Evolutionary conservation across 1,140 invertebrate genomes (phyloP).

Genomic region (Mya arenaria): DNA sequence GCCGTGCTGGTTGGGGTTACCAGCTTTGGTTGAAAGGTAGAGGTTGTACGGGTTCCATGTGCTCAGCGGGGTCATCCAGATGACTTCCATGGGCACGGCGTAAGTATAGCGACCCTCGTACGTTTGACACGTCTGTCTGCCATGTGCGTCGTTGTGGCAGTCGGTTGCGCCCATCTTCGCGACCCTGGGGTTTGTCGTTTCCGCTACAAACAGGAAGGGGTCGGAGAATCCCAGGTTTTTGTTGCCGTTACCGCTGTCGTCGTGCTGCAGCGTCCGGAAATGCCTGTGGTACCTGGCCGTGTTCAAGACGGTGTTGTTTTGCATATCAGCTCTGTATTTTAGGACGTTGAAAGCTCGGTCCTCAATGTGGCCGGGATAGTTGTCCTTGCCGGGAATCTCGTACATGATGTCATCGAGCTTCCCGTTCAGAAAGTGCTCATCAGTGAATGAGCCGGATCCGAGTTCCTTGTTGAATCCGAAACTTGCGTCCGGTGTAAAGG

Average conservation of each 20-base stretch:
- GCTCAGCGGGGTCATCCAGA: slow-evolving; percentile 72
- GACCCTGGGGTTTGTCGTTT: slow-evolving; percentile 65
- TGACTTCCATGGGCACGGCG: slow-evolving; percentile 72
- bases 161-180: slow-evolving; percentile 26
- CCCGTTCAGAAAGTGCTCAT: slow-evolving; percentile 27
- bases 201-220: slow-evolving; percentile 66
- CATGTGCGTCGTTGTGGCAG: slow-evolving; percentile 23
- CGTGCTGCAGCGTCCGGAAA: slow-evolving; percentile 57
- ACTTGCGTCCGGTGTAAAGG: slow-evolving; percentile 26
- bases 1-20: slow-evolving; percentile 1
- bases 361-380: slow-evolving; percentile 63
- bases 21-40: slow-evolving; percentile 11
- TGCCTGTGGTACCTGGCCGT: slow-evolving; percentile 68
- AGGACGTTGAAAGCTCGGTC: slow-evolving; percentile 64
- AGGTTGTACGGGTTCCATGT: slow-evolving; percentile 74
- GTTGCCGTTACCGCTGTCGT: slow-evolving; percentile 58
- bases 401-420: slow-evolving; percentile 67
- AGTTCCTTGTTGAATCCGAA: slow-evolving; percentile 17
- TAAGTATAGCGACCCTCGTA: slow-evolving; percentile 59
- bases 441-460: slow-evolving; percentile 43
- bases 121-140: slow-evolving; percentile 38
- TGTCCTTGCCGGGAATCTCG: slow-evolving; percentile 69
- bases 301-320: slow-evolving; percentile 58
- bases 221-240: slow-evolving; percentile 68
- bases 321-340: slow-evolving; percentile 25